Evolutionary conservation across 2,113 vertebrate species (phyloP), one percentile per base, ranked within the genome.

Genomic region (Rhinolophus ferrumequinum): DNA sequence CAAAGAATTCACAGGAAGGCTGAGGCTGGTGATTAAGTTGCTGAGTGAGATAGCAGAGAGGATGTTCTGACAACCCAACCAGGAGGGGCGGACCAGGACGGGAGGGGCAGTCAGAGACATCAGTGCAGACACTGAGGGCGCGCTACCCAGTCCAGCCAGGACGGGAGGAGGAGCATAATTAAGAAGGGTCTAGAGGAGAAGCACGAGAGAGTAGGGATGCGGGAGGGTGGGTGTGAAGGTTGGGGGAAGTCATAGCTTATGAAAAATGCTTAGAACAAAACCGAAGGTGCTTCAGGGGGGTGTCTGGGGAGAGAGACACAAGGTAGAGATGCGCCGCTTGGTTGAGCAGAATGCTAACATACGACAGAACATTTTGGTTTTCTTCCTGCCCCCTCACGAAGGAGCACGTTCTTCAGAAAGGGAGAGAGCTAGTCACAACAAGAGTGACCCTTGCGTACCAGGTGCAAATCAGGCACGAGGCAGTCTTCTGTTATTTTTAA

Each of bases 41-140:
- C 26, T 47, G 82, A n/a, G 50, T 5, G 73, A 56, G 69, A 16
- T 1, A 50, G 58, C 70, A 33, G 54, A 28, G 69, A 41, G 72
- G 76, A 93, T 30, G 47, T 81, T 30, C 54, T 84, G 60, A 91
- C 35, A 70, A 47, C 26, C 38, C 6, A 1, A n/a, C 58, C 41
- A 9, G 2, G 35, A 58, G 67, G 69, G 75, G 54, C 18, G 0
- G 1, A 15, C 1, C 3, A 30, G 38, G 50, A 12, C 0, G 28
- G 77, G n/a, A n/a, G 21, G 44, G 35, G 60, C 41, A 21, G 47
- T 41, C 0, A 14, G 26, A 62, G 87, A 86, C 30, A 22, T 54
- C n/a, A 13, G 77, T 0, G 6, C 0, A 3, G 62, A 62, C 22
- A 44, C 56, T 41, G 30, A 0, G 1, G 56, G 86, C 2, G 2